phyloP scores from a whole-genome alignment of 2,797 vertebrate genomes.

The Eupleurogrammus muticus region DNA sequence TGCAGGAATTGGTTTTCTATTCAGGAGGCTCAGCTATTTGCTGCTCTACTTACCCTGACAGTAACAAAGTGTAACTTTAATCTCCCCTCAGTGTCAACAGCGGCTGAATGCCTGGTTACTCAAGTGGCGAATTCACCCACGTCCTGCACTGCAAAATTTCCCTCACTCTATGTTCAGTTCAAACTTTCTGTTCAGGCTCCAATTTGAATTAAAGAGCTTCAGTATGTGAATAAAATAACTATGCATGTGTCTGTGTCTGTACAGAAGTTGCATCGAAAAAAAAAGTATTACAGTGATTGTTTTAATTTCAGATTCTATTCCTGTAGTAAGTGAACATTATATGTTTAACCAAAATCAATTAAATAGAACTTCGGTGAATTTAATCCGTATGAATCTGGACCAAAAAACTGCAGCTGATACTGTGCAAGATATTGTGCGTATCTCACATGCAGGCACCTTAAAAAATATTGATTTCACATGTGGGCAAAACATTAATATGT shows the following conservation, averaged over 20 bases:
- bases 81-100: conserved; percentile 81
- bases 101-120: conserved; percentile 75
- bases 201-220: conserved; percentile 40
- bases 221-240: conserved; percentile 30
- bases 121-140: conserved; percentile 68
- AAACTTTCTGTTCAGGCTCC: conserved; percentile 22
- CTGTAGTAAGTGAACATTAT: conserved; percentile 21
- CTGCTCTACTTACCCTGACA: conserved; percentile 83
- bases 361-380: conserved; percentile 45
- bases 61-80: conserved; percentile 86
- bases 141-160: conserved; percentile 52
- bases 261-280: conserved; percentile 36
- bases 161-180: conserved; percentile 31
- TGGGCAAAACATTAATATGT: no score
- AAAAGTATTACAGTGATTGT: conserved; percentile 27
- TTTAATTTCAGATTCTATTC: conserved; percentile 33
- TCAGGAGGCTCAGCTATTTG: conserved; percentile 82
- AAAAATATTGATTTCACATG: no score
- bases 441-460: conserved; percentile 29
- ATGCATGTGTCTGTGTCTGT: conserved; percentile 2
- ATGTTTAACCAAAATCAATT: conserved; percentile 40
- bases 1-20: conserved; percentile 79
- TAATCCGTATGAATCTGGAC: conserved; percentile 38
- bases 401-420: conserved; percentile 41
- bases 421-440: conserved; percentile 45